Evolutionary conservation across 2,888 invertebrate genomes (phyloP).

Genomic region (Lochmaea capreae): DNA sequence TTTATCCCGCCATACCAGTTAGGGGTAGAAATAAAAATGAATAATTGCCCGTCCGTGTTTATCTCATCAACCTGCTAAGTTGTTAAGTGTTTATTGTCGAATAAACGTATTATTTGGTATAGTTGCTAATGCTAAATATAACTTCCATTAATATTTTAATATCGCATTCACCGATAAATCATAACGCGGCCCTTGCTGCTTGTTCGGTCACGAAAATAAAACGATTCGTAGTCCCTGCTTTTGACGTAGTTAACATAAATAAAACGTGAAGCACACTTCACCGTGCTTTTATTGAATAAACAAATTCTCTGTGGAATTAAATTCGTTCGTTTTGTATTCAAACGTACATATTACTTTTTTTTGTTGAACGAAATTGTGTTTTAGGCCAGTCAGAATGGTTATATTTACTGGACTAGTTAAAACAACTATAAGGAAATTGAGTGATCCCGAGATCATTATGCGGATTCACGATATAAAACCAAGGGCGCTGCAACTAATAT

Average conservation of each 20-base stretch:
- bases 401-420: neutral
- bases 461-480: too few relatives aligned
- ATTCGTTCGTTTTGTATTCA: constrained; percentile 18
- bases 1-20: too few relatives aligned
- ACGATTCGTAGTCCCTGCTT: constrained; percentile 34
- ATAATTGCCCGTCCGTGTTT: too few relatives aligned
- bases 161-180: constrained; percentile 29
- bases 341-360: constrained; percentile 4
- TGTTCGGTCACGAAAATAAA: constrained; percentile 27
- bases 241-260: constrained; percentile 41
- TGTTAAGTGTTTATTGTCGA: neutral
- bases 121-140: neutral
- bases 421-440: neutral
- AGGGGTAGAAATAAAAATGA: too few relatives aligned
- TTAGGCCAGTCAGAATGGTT: constrained; percentile 8
- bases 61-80: neutral
- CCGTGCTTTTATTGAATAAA: constrained; percentile 35
- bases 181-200: constrained; percentile 19
- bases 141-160: constrained; percentile 23
- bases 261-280: constrained; percentile 36
- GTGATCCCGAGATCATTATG: too few relatives aligned
- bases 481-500: too few relatives aligned
- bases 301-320: constrained; percentile 32
- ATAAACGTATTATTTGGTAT: neutral
- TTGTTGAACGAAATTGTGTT: constrained; percentile 3